These are phyloP conservation scores for Erythrolamprus reginae DNA, from an alignment of 2,113 vertebrate species.

Conservation along the genomic window DNA sequence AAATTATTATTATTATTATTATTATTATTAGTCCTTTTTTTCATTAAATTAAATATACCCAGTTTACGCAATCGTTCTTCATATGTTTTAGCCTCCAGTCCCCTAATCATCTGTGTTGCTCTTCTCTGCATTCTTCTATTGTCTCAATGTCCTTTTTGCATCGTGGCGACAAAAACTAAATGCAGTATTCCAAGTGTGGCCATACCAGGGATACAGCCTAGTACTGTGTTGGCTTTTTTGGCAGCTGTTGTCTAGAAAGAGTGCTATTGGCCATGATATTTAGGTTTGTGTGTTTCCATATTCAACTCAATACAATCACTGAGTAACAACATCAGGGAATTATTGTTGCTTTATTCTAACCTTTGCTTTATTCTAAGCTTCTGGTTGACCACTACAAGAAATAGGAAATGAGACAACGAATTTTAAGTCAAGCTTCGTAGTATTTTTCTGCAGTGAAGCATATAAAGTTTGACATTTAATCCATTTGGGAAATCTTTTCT, in stretches of 20 bases:
- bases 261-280: not conserved
- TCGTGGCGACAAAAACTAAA: too few relatives aligned
- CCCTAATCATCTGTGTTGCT: too few relatives aligned
- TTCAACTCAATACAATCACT: not conserved
- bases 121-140: too few relatives aligned
- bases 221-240: too few relatives aligned
- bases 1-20: too few relatives aligned
- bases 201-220: too few relatives aligned
- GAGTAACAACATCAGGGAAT: not conserved
- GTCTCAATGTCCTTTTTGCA: too few relatives aligned
- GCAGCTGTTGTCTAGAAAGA: not conserved
- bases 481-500: not conserved
- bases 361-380: not conserved
- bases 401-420: not conserved
- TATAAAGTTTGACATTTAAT: not conserved
- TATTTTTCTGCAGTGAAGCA: not conserved
- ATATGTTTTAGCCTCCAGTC: too few relatives aligned
- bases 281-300: not conserved
- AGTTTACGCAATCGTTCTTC: too few relatives aligned
- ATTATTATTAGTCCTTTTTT: too few relatives aligned
- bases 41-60: too few relatives aligned
- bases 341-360: not conserved
- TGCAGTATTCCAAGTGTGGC: too few relatives aligned
- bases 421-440: not conserved
- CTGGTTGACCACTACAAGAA: not conserved